These are phyloP conservation scores for Antechinus flavipes DNA, from an alignment of 2,113 vertebrate species.

Conservation along the genomic window DNA sequence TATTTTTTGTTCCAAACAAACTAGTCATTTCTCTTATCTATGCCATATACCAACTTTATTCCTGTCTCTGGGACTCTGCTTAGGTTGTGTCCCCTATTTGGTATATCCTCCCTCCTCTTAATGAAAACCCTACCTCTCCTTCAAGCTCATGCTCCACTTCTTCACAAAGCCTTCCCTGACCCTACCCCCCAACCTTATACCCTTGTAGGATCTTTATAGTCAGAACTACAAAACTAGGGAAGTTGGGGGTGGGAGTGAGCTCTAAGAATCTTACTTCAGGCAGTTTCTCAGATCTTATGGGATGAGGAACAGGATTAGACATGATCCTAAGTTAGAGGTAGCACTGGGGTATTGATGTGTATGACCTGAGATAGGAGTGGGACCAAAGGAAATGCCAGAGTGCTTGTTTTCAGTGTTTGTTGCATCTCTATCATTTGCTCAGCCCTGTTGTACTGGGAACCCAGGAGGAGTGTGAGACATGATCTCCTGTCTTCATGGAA, in stretches of 20 bases:
- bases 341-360: neutral
- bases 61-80: neutral
- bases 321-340: neutral
- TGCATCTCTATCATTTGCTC: neutral
- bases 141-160: neutral
- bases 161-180: neutral
- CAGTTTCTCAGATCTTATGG: neutral
- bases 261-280: neutral
- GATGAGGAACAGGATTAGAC: neutral
- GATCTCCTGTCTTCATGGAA: neutral
- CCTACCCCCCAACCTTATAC: neutral
- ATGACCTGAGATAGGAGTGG: neutral
- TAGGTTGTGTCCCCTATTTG: neutral
- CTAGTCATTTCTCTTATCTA: neutral
- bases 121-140: neutral
- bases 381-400: neutral
- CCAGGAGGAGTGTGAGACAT: neutral
- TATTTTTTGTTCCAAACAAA: neutral
- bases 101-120: neutral
- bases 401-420: neutral
- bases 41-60: neutral
- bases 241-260: fast-evolving
- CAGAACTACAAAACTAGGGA: neutral
- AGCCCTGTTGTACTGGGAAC: neutral
- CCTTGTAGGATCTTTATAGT: neutral